Evolutionary conservation across 1,140 invertebrate genomes (phyloP), one percentile per base, ranked within the genome.

Genomic region (Ceratina australensis): DNA sequence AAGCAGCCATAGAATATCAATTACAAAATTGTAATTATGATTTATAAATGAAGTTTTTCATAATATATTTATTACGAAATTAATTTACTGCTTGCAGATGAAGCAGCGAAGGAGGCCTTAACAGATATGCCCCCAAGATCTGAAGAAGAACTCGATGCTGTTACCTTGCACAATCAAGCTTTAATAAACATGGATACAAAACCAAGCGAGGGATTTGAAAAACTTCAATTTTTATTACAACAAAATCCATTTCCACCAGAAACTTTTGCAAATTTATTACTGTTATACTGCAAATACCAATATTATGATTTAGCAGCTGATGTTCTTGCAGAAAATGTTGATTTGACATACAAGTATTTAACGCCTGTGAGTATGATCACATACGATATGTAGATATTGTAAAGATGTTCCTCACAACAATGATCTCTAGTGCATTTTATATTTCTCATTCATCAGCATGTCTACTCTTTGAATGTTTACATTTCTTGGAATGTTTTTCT

Each of bases 231-330:
- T 92, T 93, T 99, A 12, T 93, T 99, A 2, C 97, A 98, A 88
- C 97, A 99, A 89, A 98, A 98, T 90, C 97, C 97, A 15, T 99
- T 99, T 91, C 99, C 99, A 57, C 97, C 97, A 22, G 99, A 99
- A 94, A 99, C 99, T 1, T 99, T 99, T 92, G 96, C 98, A 1
- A 99, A 99, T 93, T 93, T 99, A 16, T 92, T 99, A 18, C 93
- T 99, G 1, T 93, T 99, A 0, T 99, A 99, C 90, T 98, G 97
- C 88, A 99, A 99, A 93, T 98, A 99, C 93, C 98, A 99, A 92
- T 98, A 99, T 88, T 99, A 97, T 90, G 98, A 99, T 92, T 93
- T 99, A 57, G 99, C 99, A 16, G 99, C 99, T 4, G 99, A 99
- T 93, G 97, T 99, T 67, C 92, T 99, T 72, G 99, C 99, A 20